Evolutionary conservation across 2,797 vertebrate species (phyloP).

Genomic region (Columba guinea): DNA sequence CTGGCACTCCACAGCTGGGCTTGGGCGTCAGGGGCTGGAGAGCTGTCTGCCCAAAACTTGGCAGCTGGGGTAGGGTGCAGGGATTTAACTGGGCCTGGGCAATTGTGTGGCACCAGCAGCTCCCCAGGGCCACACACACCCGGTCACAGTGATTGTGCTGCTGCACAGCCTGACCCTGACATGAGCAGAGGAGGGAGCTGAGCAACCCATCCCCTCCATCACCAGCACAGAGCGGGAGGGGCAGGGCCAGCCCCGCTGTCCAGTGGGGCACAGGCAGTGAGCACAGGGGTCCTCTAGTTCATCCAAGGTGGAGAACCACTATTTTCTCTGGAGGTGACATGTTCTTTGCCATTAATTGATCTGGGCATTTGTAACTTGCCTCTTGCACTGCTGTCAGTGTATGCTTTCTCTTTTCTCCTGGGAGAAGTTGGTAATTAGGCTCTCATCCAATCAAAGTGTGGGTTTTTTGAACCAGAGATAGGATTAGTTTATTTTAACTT

Average conservation of each 20-base stretch:
- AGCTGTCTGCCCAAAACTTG: accelerated
- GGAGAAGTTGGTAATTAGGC: not conserved
- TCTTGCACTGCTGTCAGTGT: not conserved
- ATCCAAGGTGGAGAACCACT: not conserved
- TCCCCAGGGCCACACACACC: accelerated
- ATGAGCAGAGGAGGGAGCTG: accelerated
- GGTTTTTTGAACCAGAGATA: not conserved
- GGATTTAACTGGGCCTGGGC: not conserved
- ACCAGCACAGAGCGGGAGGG: not conserved
- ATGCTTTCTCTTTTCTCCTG: not conserved
- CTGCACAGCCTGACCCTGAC: not conserved
- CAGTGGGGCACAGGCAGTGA: not conserved
- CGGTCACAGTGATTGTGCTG: not conserved
- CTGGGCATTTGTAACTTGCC: not conserved
- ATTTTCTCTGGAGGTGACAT: not conserved
- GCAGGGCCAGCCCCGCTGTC: not conserved
- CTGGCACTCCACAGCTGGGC: not conserved
- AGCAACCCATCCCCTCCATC: not conserved
- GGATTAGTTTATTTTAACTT: not conserved
- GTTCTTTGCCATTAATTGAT: not conserved
- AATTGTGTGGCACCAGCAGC: not conserved
- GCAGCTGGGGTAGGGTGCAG: not conserved
- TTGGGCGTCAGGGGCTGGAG: accelerated
- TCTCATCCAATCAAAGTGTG: not conserved
- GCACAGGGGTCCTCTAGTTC: not conserved